Evolutionary conservation across 2,113 vertebrate species (phyloP), one percentile per base, ranked within the genome.

Genomic region (Paramormyrops kingsleyae): DNA sequence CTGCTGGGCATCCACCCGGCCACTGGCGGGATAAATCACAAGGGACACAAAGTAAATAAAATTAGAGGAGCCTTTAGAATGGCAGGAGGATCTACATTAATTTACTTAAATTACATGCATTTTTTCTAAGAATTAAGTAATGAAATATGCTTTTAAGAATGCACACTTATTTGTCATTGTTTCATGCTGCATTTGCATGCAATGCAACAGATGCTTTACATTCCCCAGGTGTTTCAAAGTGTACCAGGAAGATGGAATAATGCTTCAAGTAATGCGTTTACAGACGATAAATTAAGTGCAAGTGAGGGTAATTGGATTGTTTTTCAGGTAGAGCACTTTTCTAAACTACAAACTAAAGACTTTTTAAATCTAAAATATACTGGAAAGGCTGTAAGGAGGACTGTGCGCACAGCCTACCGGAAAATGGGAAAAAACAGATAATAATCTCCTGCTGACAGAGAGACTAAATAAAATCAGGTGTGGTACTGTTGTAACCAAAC

Each of bases 1-100:
- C 89, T 80, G 89, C 39, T 56, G 91, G 91, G 74, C 91, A 92
- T 90, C 91, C 88, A 89, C 77, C 24, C 91, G 74, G 91, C 46
- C 90, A 83, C 44, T 77, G 88, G 90, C 88, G 90, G 42, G 35
- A 91, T 49, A 49, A 88, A 90, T 39, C 56, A 88, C 53, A 15
- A 4, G 27, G 31, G 31, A 83, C 7, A 15, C 47, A 89, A 83
- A 70, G 39, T 49, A 31, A 70, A 70, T 31, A 49, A 27, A 74
- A 56, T 87, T 15, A 77, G 44, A 21, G 66, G 42, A 88, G 15
- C 59, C 46, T 47, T 88, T 88, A 49, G 10, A 15, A 49, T 21
- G 2, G 42, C 44, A 46, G 6, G n/a, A 50, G 17, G 8, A 77
- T 88, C 86, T 87, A 53, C 49, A 53, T 39, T 53, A 24, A 53